Evolutionary conservation across 2,797 vertebrate species (phyloP).

Genomic region (Jordanella pulchra): DNA sequence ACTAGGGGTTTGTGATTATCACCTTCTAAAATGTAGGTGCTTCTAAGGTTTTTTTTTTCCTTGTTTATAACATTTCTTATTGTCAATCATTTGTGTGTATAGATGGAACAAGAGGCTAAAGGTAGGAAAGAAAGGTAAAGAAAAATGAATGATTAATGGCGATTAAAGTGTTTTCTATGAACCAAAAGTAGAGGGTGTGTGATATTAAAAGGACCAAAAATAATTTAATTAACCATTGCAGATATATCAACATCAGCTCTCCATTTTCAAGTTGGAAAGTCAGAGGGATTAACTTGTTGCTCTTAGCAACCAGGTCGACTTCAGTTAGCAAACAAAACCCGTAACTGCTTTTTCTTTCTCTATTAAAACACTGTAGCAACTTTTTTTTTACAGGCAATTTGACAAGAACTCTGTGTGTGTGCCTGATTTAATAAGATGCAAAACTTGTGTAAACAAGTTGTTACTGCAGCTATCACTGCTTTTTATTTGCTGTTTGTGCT

Average conservation of each 20-base stretch:
- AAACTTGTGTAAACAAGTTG: background rate
- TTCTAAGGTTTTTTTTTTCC: background rate
- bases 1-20: slow-evolving; percentile 9
- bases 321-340: background rate
- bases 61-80: background rate
- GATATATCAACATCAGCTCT: background rate
- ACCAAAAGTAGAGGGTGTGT: background rate
- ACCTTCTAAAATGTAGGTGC: background rate
- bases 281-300: background rate
- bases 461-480: background rate
- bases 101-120: background rate
- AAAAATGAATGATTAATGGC: background rate
- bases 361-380: background rate
- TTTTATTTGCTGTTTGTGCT: background rate
- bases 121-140: background rate
- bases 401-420: background rate
- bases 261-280: background rate
- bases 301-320: background rate
- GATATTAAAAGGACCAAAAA: background rate
- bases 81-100: background rate
- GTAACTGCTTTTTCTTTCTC: background rate
- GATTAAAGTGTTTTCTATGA: background rate
- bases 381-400: background rate
- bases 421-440: background rate
- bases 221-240: background rate